These are phyloP conservation scores for Hipposideros armiger DNA, from an alignment of 2,113 vertebrate species.

Conservation along the genomic window DNA sequence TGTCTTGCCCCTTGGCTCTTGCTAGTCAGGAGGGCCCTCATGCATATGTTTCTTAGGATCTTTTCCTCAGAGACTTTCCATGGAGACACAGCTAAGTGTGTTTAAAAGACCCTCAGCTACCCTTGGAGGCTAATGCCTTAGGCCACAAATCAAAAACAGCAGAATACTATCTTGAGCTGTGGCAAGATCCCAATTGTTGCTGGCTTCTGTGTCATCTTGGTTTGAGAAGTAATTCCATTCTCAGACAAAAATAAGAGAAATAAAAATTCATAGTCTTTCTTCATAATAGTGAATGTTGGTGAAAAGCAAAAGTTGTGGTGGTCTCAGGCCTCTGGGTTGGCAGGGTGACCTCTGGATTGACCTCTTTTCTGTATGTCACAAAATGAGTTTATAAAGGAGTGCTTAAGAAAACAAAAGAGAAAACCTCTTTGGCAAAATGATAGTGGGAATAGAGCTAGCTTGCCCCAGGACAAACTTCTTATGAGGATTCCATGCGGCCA, in stretches of 20 bases:
- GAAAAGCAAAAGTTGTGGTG: neutral
- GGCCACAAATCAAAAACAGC: neutral
- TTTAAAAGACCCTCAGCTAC: neutral
- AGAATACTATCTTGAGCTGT: neutral
- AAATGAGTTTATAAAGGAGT: neutral
- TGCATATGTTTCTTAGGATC: neutral
- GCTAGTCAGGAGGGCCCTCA: neutral
- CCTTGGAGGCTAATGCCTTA: neutral
- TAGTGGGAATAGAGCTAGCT: neutral
- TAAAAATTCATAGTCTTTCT: neutral
- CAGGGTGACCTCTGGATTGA: neutral
- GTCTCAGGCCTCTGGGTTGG: neutral
- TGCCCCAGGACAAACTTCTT: neutral
- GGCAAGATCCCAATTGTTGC: neutral
- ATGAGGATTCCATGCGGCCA: neutral
- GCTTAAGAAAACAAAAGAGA: slow-evolving; percentile 9
- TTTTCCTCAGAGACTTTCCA: neutral
- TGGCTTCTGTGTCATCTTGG: neutral
- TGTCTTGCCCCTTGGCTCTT: fast-evolving
- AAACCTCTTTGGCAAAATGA: neutral
- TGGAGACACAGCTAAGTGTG: neutral
- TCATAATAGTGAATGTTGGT: neutral
- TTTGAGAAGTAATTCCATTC: slow-evolving; percentile 20
- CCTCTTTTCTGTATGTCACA: neutral
- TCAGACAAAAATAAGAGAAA: neutral